Conservation (phyloP, 2,888 invertebrate genomes). For the Epiblema foenella region DNA sequence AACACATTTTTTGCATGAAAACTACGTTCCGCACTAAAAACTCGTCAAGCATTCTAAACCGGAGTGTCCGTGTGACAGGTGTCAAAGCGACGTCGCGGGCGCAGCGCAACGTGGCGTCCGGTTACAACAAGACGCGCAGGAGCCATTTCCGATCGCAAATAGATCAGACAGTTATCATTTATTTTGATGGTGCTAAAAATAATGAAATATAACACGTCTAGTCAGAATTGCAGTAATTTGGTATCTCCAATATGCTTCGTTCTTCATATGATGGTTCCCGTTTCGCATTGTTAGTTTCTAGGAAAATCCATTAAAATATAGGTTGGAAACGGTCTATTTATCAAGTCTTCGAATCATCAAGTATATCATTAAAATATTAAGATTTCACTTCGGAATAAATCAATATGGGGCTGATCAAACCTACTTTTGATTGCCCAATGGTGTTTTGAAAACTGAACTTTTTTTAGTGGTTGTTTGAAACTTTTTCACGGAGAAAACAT, state of each 20-base stretch:
- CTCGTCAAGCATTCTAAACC: slow-evolving; percentile 56
- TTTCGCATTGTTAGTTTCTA: background rate
- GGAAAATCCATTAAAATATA: too few species aligned
- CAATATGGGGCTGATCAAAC: too few species aligned
- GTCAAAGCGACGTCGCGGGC: slow-evolving; percentile 77
- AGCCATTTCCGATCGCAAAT: slow-evolving; percentile 77
- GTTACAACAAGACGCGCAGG: slow-evolving; percentile 77
- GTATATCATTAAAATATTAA: too few species aligned
- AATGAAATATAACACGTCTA: slow-evolving; percentile 20
- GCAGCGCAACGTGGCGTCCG: slow-evolving; percentile 76
- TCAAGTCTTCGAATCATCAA: too few species aligned
- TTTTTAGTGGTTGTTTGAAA: too few species aligned
- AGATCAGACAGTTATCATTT: slow-evolving; percentile 44
- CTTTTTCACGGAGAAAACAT: too few species aligned
- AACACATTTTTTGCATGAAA: slow-evolving; percentile 16
- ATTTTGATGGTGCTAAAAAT: slow-evolving; percentile 30
- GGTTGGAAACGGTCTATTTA: too few species aligned
- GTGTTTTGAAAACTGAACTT: too few species aligned
- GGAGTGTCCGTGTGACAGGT: slow-evolving; percentile 82
- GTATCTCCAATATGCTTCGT: background rate
- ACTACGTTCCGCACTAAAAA: slow-evolving; percentile 39
- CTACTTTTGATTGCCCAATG: too few species aligned
- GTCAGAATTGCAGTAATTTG: slow-evolving; percentile 5
- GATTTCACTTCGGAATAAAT: too few species aligned
- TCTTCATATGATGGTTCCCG: background rate